These are phyloP conservation scores for Typhlomys cinereus DNA, from an alignment of 2,113 vertebrate species.

Conservation along the genomic window DNA sequence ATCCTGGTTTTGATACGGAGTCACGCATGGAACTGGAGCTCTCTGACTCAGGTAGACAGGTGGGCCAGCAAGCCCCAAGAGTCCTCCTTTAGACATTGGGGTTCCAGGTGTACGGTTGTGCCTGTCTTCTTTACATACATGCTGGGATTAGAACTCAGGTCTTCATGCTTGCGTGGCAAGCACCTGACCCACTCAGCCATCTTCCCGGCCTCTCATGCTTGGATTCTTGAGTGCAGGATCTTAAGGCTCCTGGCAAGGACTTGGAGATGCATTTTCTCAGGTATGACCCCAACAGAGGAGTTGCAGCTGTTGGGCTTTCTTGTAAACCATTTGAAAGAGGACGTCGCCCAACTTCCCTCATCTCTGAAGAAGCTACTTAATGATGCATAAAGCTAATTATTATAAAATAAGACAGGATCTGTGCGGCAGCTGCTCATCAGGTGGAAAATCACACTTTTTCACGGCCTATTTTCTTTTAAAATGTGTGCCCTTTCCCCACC, in stretches of 20 bases:
- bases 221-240: background rate
- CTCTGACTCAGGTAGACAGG: too few relatives aligned
- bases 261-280: background rate
- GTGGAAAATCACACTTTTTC: constrained; percentile 80
- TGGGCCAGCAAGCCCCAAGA: too few relatives aligned
- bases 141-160: too few relatives aligned
- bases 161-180: too few relatives aligned
- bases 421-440: constrained; percentile 67
- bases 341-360: constrained; percentile 32
- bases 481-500: constrained; percentile 72
- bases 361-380: constrained; percentile 76
- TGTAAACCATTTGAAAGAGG: constrained; percentile 55
- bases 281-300: background rate
- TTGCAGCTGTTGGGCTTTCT: background rate
- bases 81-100: too few relatives aligned
- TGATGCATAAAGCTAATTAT: constrained; percentile 85
- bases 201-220: too few relatives aligned
- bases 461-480: constrained; percentile 79
- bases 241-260: background rate
- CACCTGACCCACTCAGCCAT: too few relatives aligned
- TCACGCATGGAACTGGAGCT: too few relatives aligned
- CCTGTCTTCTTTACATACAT: too few relatives aligned
- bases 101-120: too few relatives aligned
- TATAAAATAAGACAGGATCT: constrained; percentile 79
- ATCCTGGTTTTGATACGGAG: too few relatives aligned